Conservation (phyloP, 64 coral and sea anemone genomes). For the Actinia equina region DNA sequence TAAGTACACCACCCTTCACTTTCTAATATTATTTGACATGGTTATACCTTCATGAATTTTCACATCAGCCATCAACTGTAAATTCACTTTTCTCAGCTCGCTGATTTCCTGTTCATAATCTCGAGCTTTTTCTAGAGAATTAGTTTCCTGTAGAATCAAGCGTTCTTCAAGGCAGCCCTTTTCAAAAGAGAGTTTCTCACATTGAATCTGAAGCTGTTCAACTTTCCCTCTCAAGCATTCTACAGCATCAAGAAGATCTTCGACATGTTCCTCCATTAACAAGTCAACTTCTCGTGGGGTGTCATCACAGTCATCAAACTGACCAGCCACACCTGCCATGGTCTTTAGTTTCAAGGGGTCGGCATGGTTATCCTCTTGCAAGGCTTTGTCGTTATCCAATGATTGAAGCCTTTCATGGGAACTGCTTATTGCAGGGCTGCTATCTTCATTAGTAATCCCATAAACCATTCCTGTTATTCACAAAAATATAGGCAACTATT, state of each 20-base stretch:
- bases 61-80: conserved; percentile 39
- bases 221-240: conserved; percentile 68
- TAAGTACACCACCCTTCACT: no score
- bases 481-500: background rate
- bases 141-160: conserved; percentile 73
- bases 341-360: background rate
- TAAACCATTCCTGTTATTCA: background rate
- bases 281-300: conserved; percentile 83
- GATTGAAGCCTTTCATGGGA: background rate
- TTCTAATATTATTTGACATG: no score
- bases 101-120: conserved; percentile 63
- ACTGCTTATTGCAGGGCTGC: background rate
- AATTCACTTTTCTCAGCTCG: conserved; percentile 66
- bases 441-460: background rate
- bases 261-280: conserved; percentile 77
- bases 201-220: conserved; percentile 81
- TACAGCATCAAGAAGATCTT: conserved; percentile 75
- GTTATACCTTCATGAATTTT: background rate
- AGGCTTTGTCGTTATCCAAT: background rate
- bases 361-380: background rate
- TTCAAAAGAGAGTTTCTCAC: conserved; percentile 73
- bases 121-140: conserved; percentile 35
- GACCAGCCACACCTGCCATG: conserved; percentile 20
- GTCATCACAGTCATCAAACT: conserved; percentile 33
- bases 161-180: conserved; percentile 58